These are phyloP conservation scores for Ptychoptera contaminata DNA, from an alignment of 2,888 invertebrate genomes.

Conservation along the genomic window DNA sequence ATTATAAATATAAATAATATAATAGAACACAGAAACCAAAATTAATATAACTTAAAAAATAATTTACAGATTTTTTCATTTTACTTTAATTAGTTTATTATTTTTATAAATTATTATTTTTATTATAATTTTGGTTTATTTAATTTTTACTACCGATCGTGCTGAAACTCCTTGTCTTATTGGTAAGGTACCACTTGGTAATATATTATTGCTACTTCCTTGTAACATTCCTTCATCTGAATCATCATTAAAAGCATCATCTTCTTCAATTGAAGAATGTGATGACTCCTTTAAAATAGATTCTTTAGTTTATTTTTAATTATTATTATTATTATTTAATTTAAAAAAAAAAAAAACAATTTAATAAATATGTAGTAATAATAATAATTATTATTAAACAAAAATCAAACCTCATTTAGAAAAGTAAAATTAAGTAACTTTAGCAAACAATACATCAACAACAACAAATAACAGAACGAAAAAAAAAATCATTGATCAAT, in stretches of 20 bases:
- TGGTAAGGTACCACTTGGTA: slow-evolving; percentile 15
- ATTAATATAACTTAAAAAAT: slow-evolving; percentile 4
- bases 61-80: not conserved
- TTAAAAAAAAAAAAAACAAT: not conserved
- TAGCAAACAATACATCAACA: no score
- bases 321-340: no score
- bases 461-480: no score
- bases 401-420: not conserved
- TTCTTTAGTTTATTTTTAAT: not conserved
- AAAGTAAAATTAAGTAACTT: no score
- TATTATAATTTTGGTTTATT: slow-evolving; percentile 1
- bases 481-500: no score
- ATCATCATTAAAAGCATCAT: slow-evolving; percentile 13
- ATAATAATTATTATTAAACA: slow-evolving; percentile 16
- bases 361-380: not conserved
- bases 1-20: not conserved
- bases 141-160: slow-evolving; percentile 16
- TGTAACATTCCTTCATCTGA: slow-evolving; percentile 7
- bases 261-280: slow-evolving; percentile 32
- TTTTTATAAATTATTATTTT: not conserved
- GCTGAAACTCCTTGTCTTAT: slow-evolving; percentile 15
- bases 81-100: no score
- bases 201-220: not conserved
- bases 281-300: slow-evolving; percentile 28
- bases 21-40: slow-evolving; percentile 3